Base-by-base conservation (phyloP, 2,888 invertebrate genomes). In the Amphipoea oculea region DNA sequence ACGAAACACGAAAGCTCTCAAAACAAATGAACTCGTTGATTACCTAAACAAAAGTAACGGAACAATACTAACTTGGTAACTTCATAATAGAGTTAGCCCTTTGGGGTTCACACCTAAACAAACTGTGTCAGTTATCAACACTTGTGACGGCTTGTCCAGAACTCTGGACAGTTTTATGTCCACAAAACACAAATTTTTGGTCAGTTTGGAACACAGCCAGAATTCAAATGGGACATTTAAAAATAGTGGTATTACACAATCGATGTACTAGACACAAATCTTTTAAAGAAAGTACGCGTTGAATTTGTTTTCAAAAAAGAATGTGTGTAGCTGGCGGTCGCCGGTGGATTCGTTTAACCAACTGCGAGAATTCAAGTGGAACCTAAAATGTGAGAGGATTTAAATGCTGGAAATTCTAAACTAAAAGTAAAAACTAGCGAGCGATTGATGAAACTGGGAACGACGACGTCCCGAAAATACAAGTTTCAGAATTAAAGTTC, bases 71-170 rank as follows among this genome's bases (percentile, higher is more conserved):
- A 86, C 77, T 85, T 85, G 54, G 63, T 73, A 88, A 88, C 76
- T 88, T 78, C 48, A 71, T 86, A 86, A 88, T 81, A 80, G 81
- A 86, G 89, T 89, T 90, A 90, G 70, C 65, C 81, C 70, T 79
- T 79, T 54, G 81, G 86, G 90, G 78, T 81, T 81, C 66, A 83
- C 87, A 85, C 83, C 85, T 87, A 88, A 90, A 90, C 89, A 90
- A 88, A 87, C 87, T 84, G 65, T 9, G 81, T 76, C 81, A 71
- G 89, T 89, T 85, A 86, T 78, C 82, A 88, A 70, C 79, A 72
- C 66, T 85, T 63, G 80, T 76, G 84, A 81, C 81, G 74, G 79
- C 72, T 75, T 45, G 70, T 66, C 69, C 75, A 79, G 40, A 65
- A 60, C 63, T 51, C 36, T 29, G 60, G 80, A 82, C 83, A 76